These are phyloP conservation scores for Clostera curtula DNA, from an alignment of 2,888 invertebrate genomes.

Conservation along the genomic window DNA sequence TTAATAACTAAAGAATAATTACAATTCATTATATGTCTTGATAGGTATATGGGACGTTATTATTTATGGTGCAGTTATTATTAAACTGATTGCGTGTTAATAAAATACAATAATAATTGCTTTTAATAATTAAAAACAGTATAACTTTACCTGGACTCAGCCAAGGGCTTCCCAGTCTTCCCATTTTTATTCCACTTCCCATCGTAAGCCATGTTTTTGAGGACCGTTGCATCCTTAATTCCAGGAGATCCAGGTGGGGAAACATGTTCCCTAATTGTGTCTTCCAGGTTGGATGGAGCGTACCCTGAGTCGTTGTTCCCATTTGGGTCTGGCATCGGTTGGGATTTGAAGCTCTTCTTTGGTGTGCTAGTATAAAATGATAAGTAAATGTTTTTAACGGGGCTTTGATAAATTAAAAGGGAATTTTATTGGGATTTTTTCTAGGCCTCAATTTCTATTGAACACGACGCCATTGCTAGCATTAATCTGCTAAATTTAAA, in stretches of 20 bases:
- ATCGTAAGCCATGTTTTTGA: constrained; percentile 53
- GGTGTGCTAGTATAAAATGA: constrained; percentile 30
- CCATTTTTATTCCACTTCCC: constrained; percentile 62
- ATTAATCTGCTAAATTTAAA: too few species aligned
- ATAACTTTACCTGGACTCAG: constrained; percentile 60
- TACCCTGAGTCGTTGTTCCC: constrained; percentile 91
- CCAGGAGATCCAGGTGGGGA: constrained; percentile 72
- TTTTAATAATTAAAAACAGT: too few species aligned
- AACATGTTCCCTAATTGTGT: constrained; percentile 73
- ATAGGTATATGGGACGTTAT: too few species aligned
- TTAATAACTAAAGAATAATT: too few species aligned
- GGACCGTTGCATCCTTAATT: constrained; percentile 52
- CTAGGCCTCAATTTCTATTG: too few species aligned
- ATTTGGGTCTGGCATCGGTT: constrained; percentile 79
- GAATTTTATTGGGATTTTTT: too few species aligned
- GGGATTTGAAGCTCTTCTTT: constrained; percentile 47
- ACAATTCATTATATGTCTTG: too few species aligned
- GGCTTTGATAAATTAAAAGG: not conserved
- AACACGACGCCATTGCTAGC: too few species aligned
- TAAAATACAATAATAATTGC: too few species aligned
- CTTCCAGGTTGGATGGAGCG: constrained; percentile 78
- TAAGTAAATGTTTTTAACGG: constrained; percentile 1
- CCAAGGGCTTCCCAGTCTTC: constrained; percentile 36
- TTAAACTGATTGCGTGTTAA: too few species aligned
- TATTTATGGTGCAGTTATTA: too few species aligned